Conservation (phyloP, 2,797 vertebrate species). For the Epinephelus awoara region DNA sequence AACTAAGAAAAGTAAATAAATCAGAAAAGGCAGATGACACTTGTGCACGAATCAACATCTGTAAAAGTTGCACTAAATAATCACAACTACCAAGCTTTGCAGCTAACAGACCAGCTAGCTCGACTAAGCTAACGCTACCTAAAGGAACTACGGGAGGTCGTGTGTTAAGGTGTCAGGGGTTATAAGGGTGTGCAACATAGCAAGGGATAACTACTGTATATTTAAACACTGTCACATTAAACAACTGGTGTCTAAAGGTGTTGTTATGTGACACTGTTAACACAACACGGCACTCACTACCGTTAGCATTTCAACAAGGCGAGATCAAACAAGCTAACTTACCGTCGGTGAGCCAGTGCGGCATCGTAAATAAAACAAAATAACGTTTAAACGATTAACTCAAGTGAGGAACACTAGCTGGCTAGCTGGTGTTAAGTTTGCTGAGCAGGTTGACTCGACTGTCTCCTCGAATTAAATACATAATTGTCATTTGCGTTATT, state of each 20-base stretch:
- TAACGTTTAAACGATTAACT: not conserved
- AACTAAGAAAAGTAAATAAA: not conserved
- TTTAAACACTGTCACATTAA: not conserved
- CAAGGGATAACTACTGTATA: rapidly evolving
- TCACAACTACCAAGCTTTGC: not conserved
- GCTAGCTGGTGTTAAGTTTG: rapidly evolving
- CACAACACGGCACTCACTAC: not conserved
- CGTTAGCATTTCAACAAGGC: constrained; percentile 30
- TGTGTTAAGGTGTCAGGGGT: not conserved
- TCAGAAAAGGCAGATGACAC: no score
- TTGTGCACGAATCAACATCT: not conserved
- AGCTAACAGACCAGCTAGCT: constrained; percentile 40
- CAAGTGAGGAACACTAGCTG: rapidly evolving
- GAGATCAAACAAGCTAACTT: constrained; percentile 35
- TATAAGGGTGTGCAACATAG: not conserved
- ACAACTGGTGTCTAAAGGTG: not conserved
- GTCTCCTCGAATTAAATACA: not conserved
- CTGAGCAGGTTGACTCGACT: not conserved
- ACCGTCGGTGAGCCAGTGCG: constrained; percentile 37
- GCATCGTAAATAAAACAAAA: constrained; percentile 4
- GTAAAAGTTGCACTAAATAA: not conserved
- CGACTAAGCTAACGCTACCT: constrained; percentile 7
- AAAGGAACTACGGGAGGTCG: not conserved
- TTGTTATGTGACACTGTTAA: not conserved
- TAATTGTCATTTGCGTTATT: not conserved